Evolutionary conservation across 2,113 vertebrate genomes (phyloP).

Genomic region (Phoenicopterus ruber): DNA sequence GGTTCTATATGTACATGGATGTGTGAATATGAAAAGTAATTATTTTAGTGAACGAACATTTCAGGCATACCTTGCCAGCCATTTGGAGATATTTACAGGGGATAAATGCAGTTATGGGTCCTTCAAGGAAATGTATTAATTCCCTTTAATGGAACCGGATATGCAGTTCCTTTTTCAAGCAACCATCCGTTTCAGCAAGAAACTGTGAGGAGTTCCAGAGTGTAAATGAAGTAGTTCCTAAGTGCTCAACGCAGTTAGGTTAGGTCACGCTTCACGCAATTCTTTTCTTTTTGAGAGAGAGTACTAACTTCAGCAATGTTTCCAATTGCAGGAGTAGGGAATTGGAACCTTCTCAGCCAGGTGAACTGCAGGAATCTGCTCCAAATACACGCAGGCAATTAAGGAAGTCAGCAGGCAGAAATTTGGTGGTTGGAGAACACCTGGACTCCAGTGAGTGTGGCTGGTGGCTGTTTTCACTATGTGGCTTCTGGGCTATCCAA

Average conservation of each 20-base stretch:
- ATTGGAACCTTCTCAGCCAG: neutral
- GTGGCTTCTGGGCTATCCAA: neutral
- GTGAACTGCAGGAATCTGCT: neutral
- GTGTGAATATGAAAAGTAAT: neutral
- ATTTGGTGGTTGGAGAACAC: neutral
- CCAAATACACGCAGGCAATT: neutral
- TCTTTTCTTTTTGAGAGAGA: neutral
- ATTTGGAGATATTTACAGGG: neutral
- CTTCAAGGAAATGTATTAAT: neutral
- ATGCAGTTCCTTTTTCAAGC: neutral
- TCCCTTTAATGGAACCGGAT: neutral
- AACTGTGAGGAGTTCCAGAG: neutral
- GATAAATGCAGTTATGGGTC: neutral
- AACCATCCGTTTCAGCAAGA: neutral
- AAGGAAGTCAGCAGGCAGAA: neutral
- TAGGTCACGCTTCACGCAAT: neutral
- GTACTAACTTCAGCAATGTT: neutral
- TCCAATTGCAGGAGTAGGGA: neutral
- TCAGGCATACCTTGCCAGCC: neutral
- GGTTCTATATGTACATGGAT: neutral
- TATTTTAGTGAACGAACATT: neutral
- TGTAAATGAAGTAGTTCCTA: neutral
- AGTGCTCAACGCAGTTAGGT: neutral
- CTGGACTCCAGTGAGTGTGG: neutral
- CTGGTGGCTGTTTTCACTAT: neutral